phyloP scores from a whole-genome alignment of 2,797 vertebrate genomes.

The Thalassophryne amazonica region DNA sequence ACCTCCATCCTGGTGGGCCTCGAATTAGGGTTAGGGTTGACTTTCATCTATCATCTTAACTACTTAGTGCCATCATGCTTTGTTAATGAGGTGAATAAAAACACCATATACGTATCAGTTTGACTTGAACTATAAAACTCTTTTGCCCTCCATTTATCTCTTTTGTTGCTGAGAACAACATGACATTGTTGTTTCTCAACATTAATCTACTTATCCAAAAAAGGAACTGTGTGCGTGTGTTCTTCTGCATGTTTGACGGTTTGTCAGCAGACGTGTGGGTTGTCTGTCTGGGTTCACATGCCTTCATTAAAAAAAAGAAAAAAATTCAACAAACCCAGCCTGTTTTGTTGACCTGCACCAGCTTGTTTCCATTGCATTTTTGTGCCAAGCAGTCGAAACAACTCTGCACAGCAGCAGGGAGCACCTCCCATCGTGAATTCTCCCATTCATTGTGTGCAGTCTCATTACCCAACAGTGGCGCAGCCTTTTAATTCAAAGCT shows the following conservation, averaged over 20 bases:
- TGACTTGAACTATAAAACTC: conserved; percentile 16
- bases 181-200: neutral
- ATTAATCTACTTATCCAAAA: neutral
- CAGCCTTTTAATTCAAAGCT: conserved; percentile 53
- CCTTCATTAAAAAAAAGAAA: neutral
- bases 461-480: conserved; percentile 12
- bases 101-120: conserved; percentile 31
- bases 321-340: conserved; percentile 5
- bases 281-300: neutral
- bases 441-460: conserved; percentile 33
- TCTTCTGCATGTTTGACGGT: neutral
- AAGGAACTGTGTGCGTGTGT: neutral
- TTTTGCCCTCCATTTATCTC: conserved; percentile 2
- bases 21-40: too few species aligned
- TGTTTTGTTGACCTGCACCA: conserved; percentile 17
- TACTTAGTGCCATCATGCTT: neutral
- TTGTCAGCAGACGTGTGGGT: neutral
- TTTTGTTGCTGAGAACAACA: neutral
- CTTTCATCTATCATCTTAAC: too few species aligned
- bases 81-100: conserved; percentile 4
- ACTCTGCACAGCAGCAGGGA: neutral
- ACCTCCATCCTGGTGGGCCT: too few species aligned
- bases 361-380: conserved; percentile 14
- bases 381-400: conserved; percentile 20
- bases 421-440: conserved; percentile 24